A percentile compares a stretch with the other conserved stretches of the same genome.
phyloP scores from a whole-genome alignment of 2,113 vertebrate species.

The Zootoca vivipara region DNA sequence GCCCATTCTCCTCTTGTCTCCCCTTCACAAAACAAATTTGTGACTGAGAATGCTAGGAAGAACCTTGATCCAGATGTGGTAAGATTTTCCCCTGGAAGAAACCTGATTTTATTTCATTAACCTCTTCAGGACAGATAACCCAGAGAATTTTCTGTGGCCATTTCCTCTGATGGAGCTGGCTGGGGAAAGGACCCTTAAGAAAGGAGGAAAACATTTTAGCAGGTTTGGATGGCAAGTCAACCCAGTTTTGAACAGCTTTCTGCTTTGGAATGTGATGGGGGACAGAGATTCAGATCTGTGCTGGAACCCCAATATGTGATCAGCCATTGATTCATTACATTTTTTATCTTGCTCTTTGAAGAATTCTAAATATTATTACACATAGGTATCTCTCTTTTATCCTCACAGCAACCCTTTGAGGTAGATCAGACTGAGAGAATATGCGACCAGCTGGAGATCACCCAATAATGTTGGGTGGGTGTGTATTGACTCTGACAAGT shows the following conservation, averaged over 20 bases:
- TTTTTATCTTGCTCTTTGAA: neutral
- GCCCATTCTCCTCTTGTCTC: neutral
- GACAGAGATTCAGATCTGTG: neutral
- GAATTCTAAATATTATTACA: too few relatives aligned
- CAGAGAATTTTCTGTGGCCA: neutral
- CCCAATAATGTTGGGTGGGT: neutral
- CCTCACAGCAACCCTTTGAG: neutral
- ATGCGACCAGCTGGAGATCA: too few relatives aligned
- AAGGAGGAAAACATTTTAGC: neutral
- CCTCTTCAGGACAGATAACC: neutral
- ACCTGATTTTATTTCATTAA: neutral
- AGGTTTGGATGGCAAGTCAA: too few relatives aligned
- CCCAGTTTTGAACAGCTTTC: neutral
- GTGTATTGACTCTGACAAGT: too few relatives aligned
- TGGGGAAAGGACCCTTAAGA: neutral
- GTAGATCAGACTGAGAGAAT: neutral
- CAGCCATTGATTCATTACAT: neutral
- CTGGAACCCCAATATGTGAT: neutral
- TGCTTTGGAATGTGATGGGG: neutral
- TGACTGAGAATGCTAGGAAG: neutral
- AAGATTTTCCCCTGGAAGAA: neutral
- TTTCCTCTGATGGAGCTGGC: neutral
- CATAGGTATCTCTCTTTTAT: neutral
- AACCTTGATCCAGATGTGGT: neutral
- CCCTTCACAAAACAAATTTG: neutral